phyloP scores from a whole-genome alignment of 2,797 vertebrate genomes.

The Numenius phaeopus region DNA sequence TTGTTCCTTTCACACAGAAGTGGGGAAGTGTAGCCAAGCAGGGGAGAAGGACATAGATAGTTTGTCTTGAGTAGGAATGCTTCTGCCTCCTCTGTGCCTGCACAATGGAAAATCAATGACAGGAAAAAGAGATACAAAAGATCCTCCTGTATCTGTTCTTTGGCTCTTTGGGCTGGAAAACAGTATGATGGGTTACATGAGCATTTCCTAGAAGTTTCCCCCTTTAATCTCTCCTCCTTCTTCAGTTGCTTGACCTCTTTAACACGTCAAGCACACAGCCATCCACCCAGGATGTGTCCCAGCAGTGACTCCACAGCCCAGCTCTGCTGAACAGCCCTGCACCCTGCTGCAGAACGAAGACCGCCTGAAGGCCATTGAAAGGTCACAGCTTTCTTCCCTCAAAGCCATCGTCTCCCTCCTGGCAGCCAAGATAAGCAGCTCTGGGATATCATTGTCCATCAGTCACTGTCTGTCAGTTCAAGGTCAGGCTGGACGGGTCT shows the following conservation, averaged over 20 bases:
- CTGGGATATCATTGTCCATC: conserved; percentile 39
- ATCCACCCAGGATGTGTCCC: conserved; percentile 27
- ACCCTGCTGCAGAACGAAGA: conserved; percentile 35
- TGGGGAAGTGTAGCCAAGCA: too few relatives aligned
- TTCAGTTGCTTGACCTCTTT: not conserved
- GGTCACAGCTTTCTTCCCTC: not conserved
- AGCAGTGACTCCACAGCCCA: not conserved
- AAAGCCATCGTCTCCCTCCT: not conserved
- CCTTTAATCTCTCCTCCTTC: not conserved
- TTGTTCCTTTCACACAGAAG: not conserved
- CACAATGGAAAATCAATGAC: not conserved
- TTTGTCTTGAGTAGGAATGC: not conserved
- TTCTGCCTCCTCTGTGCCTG: not conserved
- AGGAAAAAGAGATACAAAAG: not conserved
- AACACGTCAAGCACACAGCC: not conserved
- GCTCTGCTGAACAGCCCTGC: conserved; percentile 36
- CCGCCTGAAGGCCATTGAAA: conserved; percentile 7
- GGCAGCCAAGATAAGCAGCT: not conserved
- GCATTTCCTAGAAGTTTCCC: not conserved
- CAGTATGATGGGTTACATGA: not conserved
- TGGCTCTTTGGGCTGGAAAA: not conserved
- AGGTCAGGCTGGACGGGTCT: not conserved
- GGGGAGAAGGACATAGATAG: not conserved
- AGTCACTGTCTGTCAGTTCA: not conserved
- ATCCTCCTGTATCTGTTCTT: not conserved